These are phyloP conservation scores for Prionchulus punctatus DNA, from an alignment of 2,888 invertebrate species.

Conservation along the genomic window DNA sequence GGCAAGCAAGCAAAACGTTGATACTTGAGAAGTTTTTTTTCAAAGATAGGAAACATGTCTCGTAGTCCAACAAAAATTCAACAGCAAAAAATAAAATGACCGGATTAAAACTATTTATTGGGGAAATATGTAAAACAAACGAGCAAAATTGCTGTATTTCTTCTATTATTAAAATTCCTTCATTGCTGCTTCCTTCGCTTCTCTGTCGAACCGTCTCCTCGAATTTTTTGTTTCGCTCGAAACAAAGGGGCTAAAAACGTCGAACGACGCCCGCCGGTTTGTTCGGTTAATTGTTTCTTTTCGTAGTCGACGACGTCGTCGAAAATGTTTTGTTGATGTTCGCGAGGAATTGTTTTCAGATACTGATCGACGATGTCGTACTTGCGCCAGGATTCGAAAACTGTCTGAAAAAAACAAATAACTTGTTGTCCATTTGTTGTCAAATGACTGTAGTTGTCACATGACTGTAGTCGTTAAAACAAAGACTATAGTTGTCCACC, in stretches of 20 bases:
- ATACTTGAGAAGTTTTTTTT: too few relatives aligned
- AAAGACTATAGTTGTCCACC: too few relatives aligned
- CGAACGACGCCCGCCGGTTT: neutral
- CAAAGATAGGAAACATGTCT: too few relatives aligned
- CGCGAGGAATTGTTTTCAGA: conserved; percentile 63
- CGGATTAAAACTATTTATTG: too few relatives aligned
- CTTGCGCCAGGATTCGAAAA: conserved; percentile 49
- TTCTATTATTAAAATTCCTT: too few relatives aligned
- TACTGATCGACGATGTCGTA: conserved; percentile 86
- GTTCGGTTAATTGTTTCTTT: neutral
- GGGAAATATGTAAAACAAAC: too few relatives aligned
- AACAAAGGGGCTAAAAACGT: neutral
- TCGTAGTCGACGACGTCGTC: conserved; percentile 56
- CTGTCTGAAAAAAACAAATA: conserved; percentile 19
- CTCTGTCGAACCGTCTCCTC: neutral
- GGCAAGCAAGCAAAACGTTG: too few relatives aligned
- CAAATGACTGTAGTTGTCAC: too few relatives aligned
- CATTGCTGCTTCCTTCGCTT: neutral
- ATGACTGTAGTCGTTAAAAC: too few relatives aligned
- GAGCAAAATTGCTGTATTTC: too few relatives aligned
- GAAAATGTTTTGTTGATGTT: conserved; percentile 70
- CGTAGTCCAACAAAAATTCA: too few relatives aligned
- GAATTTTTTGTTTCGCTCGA: neutral
- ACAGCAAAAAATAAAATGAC: too few relatives aligned
- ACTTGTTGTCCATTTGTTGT: neutral